A percentile compares a stretch with the other conserved stretches of the same genome.
phyloP scores from a whole-genome alignment of 2,797 vertebrate species.

The Sebastes alutus region DNA sequence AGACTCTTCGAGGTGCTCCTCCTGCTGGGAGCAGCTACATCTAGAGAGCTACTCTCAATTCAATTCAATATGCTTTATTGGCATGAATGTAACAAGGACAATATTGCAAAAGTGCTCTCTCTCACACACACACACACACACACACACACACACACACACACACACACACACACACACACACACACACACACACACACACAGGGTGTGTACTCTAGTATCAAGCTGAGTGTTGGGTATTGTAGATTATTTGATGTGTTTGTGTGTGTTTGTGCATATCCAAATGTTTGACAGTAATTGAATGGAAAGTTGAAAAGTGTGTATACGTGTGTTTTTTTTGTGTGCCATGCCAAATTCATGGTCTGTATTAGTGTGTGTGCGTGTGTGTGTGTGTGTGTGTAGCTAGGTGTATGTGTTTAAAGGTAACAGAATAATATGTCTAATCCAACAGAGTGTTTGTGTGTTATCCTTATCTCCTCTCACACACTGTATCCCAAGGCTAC shows the following conservation, averaged over 20 bases:
- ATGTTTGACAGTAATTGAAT: constrained; percentile 23
- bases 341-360: background rate
- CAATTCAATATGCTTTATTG: too few species aligned
- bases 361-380: background rate
- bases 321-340: background rate
- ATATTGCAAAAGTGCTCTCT: too few species aligned
- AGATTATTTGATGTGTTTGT: background rate
- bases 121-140: too few species aligned
- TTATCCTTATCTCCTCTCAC: constrained; percentile 65
- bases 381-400: background rate
- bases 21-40: too few species aligned
- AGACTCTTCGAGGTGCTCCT: too few species aligned
- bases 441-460: constrained; percentile 49
- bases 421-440: constrained; percentile 50
- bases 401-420: constrained; percentile 23
- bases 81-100: too few species aligned
- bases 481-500: constrained; percentile 64
- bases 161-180: background rate
- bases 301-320: constrained; percentile 7
- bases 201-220: background rate
- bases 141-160: too few species aligned
- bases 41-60: too few species aligned
- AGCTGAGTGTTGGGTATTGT: background rate
- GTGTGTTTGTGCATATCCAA: background rate
- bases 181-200: background rate